Evolutionary conservation across 2,113 vertebrate species (phyloP).

Genomic region (Pelecanoides urinatrix): DNA sequence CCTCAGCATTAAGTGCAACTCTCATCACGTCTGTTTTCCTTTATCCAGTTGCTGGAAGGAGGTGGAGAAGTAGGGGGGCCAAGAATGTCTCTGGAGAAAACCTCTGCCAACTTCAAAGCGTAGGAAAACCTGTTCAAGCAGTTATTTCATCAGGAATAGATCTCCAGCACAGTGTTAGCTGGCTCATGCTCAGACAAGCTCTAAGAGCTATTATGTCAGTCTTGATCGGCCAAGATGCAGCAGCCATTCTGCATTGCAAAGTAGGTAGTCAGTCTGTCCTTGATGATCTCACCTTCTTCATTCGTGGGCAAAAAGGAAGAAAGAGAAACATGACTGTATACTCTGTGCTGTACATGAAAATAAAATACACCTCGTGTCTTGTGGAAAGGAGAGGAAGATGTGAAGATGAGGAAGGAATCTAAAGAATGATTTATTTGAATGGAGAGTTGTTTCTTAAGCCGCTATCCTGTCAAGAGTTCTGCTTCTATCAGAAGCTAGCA

Average conservation of each 20-base stretch:
- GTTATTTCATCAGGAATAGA: not conserved
- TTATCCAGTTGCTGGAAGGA: not conserved
- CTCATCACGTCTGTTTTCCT: not conserved
- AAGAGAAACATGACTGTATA: not conserved
- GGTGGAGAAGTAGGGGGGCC: not conserved
- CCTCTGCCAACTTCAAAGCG: not conserved
- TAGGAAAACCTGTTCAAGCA: not conserved
- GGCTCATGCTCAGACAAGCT: not conserved
- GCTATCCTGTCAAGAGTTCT: not conserved
- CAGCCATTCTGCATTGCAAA: not conserved
- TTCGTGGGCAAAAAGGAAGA: not conserved
- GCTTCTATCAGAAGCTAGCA: not conserved
- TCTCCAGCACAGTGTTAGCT: not conserved
- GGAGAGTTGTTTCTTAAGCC: not conserved
- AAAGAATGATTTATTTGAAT: not conserved
- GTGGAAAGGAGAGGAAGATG: not conserved
- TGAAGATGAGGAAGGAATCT: not conserved
- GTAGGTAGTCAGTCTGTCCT: not conserved
- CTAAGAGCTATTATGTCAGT: not conserved
- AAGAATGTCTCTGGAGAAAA: conserved; percentile 11
- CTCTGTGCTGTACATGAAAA: not conserved
- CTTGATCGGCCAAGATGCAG: not conserved
- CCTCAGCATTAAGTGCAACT: not conserved
- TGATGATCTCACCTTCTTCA: not conserved
- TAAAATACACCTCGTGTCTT: not conserved